Evolutionary conservation across 2,888 invertebrate species (phyloP), one percentile per base, ranked within the genome.

Genomic region (Ochropleura plecta): DNA sequence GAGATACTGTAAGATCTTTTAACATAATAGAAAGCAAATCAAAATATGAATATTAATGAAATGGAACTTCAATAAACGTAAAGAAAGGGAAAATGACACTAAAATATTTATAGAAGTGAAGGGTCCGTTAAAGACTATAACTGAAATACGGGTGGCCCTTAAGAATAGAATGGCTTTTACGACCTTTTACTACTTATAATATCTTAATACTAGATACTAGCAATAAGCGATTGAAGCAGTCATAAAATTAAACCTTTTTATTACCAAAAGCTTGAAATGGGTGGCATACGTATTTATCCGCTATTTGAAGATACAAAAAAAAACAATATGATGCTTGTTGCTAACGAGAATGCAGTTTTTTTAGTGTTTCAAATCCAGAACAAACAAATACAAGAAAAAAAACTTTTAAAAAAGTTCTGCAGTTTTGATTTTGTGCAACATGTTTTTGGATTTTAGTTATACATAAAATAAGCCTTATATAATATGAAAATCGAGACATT

Each of bases 21-120:
- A 48, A 48, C 48, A 48, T 14, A 9, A 48, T 53, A 1, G 1
- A 55, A 12, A n/a, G 4, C 53, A 55, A 55, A 55, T 55, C 20
- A 20, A 20, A 3, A 57, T 57, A 30, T 20, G 16, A 57, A n/a
- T 53, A 53, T 30, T 30, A 30, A 30, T 30, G 30, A 55, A 70
- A 48, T 42, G 1, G 5, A 46, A 63, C 40, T 66, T 30, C 8
- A 72, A 42, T 46, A 48, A 30, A 42, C 18, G 20, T 14, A 49
- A 20, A 42, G n/a, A 79, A 48, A 72, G 53, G n/a, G n/a, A 79
- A 40, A 79, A 79, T 55, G 40, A 44, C 49, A 44, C 7, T 79
- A 46, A 76, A 73, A 73, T 9, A 44, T 62, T 72, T 44, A 73
- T 63, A 49, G 44, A 63, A 59, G 44, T 59, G 40, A 20, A 73